Evolutionary conservation across 2,888 invertebrate genomes (phyloP).

Genomic region (Hanleya hanleyi): DNA sequence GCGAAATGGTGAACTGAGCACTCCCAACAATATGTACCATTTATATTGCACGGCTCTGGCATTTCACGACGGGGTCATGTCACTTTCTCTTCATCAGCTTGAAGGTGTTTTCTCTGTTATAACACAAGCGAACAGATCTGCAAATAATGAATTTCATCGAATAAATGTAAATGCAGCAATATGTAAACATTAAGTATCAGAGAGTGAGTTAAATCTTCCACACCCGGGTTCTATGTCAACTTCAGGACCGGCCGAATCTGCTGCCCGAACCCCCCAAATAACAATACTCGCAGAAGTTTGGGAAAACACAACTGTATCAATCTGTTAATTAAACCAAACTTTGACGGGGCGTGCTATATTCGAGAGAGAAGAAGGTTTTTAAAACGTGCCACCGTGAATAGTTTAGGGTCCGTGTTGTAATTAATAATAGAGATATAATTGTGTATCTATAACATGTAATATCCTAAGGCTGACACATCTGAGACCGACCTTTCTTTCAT

Average conservation of each 20-base stretch:
- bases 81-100: neutral
- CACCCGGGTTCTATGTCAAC: too few relatives aligned
- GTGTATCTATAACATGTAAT: neutral
- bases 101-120: neutral
- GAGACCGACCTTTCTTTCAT: neutral
- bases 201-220: neutral
- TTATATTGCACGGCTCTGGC: too few relatives aligned
- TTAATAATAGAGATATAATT: slow-evolving; percentile 9
- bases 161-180: slow-evolving; percentile 4
- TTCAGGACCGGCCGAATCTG: too few relatives aligned
- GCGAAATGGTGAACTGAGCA: too few relatives aligned
- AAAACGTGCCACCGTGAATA: slow-evolving; percentile 5
- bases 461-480: slow-evolving; percentile 1
- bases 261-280: too few relatives aligned
- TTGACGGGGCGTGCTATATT: neutral
- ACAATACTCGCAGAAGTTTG: neutral
- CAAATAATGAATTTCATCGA: neutral
- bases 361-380: neutral
- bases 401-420: neutral
- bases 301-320: slow-evolving; percentile 5
- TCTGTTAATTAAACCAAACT: neutral
- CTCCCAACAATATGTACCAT: too few relatives aligned
- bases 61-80: too few relatives aligned
- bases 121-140: slow-evolving; percentile 5
- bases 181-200: neutral